Conservation (phyloP, 2,888 invertebrate genomes). For the Noctua pronuba region DNA sequence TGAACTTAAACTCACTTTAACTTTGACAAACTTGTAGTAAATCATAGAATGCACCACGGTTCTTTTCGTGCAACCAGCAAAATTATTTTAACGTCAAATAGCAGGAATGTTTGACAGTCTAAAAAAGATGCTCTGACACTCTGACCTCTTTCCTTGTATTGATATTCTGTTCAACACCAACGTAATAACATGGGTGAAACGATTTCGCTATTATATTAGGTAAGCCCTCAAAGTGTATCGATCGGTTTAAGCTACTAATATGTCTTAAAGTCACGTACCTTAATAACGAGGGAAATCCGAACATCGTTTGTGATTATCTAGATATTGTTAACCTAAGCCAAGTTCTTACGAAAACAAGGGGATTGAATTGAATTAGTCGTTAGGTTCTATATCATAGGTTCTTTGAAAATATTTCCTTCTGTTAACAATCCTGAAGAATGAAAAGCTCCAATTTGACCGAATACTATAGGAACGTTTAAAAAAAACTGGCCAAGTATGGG, state of each 20-base stretch:
- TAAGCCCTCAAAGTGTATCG: constrained; percentile 25
- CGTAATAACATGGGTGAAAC: constrained; percentile 20
- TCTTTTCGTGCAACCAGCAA: no score
- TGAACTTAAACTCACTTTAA: no score
- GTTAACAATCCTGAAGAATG: background rate
- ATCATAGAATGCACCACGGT: no score
- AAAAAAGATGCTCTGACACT: no score
- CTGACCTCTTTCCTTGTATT: background rate
- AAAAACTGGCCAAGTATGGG: no score
- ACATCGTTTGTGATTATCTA: background rate
- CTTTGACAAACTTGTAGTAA: background rate
- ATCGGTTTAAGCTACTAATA: constrained; percentile 21
- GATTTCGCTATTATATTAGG: constrained; percentile 29
- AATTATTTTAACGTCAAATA: no score
- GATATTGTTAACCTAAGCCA: background rate
- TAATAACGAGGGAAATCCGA: background rate
- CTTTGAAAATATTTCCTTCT: background rate
- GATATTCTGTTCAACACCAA: constrained; percentile 23
- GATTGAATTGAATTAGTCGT: background rate
- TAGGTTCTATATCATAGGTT: background rate
- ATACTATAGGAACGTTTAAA: background rate
- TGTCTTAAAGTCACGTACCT: background rate
- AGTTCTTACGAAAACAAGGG: background rate
- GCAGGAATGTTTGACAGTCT: no score
- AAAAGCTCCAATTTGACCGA: background rate